Percentiles rank a stretch among this genome's conserved stretches.
phyloP scores from a whole-genome alignment of 2,888 invertebrate genomes.

The Eupithecia inturbata region DNA sequence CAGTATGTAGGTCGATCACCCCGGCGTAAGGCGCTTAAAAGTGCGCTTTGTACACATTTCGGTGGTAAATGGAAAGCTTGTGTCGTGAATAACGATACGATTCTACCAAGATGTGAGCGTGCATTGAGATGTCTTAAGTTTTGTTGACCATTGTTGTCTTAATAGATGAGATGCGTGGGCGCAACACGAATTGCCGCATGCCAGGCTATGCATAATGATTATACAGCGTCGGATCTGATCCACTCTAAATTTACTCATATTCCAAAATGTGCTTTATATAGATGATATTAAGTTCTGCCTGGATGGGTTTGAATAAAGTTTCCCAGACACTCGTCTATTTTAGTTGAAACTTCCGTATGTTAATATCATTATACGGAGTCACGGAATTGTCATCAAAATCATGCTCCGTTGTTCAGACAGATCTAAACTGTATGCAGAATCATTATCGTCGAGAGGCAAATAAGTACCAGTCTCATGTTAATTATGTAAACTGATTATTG shows the following conservation, averaged over 20 bases:
- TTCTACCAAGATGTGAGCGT: constrained; percentile 34
- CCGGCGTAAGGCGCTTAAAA: constrained; percentile 22
- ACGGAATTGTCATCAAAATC: constrained; percentile 47
- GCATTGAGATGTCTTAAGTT: constrained; percentile 46
- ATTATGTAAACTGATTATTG: constrained; percentile 61
- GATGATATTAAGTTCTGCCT: neutral
- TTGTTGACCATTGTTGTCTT: constrained; percentile 44
- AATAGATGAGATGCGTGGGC: constrained; percentile 44
- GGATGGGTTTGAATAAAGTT: neutral
- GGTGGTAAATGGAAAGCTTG: constrained; percentile 23
- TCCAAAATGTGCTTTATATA: neutral
- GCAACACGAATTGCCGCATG: constrained; percentile 41
- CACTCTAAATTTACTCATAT: constrained; percentile 15
- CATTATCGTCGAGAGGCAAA: constrained; percentile 48
- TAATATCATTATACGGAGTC: constrained; percentile 34
- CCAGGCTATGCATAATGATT: constrained; percentile 41
- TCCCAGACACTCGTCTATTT: constrained; percentile 9
- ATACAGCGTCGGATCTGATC: constrained; percentile 28
- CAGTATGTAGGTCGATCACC: constrained; percentile 45
- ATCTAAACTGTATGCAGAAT: constrained; percentile 31
- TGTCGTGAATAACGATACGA: constrained; percentile 34
- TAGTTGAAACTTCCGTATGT: constrained; percentile 16
- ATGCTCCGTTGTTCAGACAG: constrained; percentile 45
- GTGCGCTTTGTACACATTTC: constrained; percentile 14
- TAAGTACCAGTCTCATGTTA: constrained; percentile 44